Evolutionary conservation across 2,797 vertebrate species (phyloP).

Genomic region (Adrianichthys oophorus): DNA sequence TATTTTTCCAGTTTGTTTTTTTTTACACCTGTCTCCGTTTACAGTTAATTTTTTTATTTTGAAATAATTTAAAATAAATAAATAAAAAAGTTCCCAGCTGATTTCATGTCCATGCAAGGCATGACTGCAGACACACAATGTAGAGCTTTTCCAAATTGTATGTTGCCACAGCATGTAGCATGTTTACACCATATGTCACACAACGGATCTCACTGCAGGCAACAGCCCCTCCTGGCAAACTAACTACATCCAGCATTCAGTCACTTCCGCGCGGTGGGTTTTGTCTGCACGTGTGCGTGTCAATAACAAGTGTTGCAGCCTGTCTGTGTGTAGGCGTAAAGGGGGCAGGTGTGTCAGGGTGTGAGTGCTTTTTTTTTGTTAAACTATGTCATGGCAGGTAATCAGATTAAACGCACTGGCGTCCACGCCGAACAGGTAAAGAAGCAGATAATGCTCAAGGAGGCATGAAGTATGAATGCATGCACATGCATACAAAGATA

Average conservation of each 20-base stretch:
- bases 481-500: constrained; percentile 63
- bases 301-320: constrained; percentile 3
- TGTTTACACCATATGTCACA: constrained; percentile 63
- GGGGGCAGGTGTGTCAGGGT: constrained; percentile 5
- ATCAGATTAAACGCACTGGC: constrained; percentile 27
- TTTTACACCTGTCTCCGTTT: background rate
- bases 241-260: constrained; percentile 31
- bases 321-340: constrained; percentile 1
- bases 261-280: constrained; percentile 46
- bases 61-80: background rate
- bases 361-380: constrained; percentile 16
- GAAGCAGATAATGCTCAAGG: constrained; percentile 52
- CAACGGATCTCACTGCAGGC: constrained; percentile 49
- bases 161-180: constrained; percentile 46
- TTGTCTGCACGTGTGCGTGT: constrained; percentile 20
- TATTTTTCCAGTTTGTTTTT: background rate
- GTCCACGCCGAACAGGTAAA: constrained; percentile 42
- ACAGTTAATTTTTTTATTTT: no score
- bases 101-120: constrained; percentile 8
- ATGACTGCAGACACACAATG: constrained; percentile 9
- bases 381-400: constrained; percentile 12
- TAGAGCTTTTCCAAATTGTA: constrained; percentile 4
- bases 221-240: constrained; percentile 40
- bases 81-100: constrained; percentile 18
- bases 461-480: constrained; percentile 60